Evolutionary conservation across 64 coral and sea anemone genomes (phyloP).

Genomic region (Dendronephthya gigantea): DNA sequence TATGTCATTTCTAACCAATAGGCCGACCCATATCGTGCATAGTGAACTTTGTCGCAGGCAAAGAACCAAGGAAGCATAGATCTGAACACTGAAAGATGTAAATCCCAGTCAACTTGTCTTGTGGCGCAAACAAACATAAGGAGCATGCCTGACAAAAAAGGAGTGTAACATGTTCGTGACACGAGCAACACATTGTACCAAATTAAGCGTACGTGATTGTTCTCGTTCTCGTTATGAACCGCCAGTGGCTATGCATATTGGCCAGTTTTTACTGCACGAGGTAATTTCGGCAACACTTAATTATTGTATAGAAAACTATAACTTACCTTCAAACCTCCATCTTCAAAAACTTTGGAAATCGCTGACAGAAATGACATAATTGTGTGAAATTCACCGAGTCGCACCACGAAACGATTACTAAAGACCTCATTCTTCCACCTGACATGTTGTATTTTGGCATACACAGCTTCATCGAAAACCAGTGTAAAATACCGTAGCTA

Average conservation of each 20-base stretch:
- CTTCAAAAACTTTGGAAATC: neutral
- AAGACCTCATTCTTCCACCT: neutral
- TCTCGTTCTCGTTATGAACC: neutral
- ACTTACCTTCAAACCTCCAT: neutral
- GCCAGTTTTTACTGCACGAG: too few species aligned
- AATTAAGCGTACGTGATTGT: neutral
- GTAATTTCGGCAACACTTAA: too few species aligned
- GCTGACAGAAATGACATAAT: neutral
- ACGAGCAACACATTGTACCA: neutral
- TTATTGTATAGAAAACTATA: too few species aligned
- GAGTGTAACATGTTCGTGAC: neutral
- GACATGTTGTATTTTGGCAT: neutral
- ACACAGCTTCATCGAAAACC: neutral
- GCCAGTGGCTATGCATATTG: too few species aligned
- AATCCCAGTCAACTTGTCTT: conserved; percentile 33
- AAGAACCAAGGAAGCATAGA: conserved; percentile 44
- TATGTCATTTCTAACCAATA: conserved; percentile 37
- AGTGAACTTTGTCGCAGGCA: conserved; percentile 38
- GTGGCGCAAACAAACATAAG: neutral
- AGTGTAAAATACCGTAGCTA: neutral
- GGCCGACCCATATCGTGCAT: conserved; percentile 41
- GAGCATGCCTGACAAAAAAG: neutral
- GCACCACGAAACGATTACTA: neutral
- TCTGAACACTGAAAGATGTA: conserved; percentile 34
- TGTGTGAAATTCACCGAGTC: neutral